Evolutionary conservation across 2,888 invertebrate genomes (phyloP).

Genomic region (Dusona sp.): DNA sequence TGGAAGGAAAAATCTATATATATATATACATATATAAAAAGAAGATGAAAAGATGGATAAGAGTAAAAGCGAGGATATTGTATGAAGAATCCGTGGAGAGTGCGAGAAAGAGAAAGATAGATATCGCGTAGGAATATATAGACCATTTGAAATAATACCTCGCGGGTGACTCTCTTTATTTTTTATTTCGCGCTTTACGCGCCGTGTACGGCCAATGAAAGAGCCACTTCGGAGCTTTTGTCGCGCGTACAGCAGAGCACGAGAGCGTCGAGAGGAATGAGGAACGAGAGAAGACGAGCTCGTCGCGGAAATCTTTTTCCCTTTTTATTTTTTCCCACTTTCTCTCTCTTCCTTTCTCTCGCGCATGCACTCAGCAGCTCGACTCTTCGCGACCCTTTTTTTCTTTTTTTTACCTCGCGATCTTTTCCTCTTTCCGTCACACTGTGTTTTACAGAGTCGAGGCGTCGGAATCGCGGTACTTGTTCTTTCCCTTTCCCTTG

Average conservation of each 20-base stretch:
- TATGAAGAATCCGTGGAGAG: slow-evolving; percentile 55
- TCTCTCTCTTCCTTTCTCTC: slow-evolving; percentile 3
- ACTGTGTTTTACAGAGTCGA: slow-evolving; percentile 23
- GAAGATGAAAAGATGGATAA: slow-evolving; percentile 58
- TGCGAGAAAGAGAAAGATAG: slow-evolving; percentile 42
- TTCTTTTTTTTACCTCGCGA: slow-evolving; percentile 25
- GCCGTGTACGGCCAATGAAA: slow-evolving; percentile 78
- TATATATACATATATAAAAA: slow-evolving; percentile 4
- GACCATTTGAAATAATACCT: slow-evolving; percentile 71
- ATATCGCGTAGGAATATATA: slow-evolving; percentile 29
- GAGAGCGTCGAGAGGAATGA: slow-evolving; percentile 29
- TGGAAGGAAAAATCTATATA: slow-evolving; percentile 24
- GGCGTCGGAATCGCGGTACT: slow-evolving; percentile 58
- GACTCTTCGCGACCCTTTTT: slow-evolving; percentile 52
- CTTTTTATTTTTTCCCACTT: slow-evolving; percentile 40
- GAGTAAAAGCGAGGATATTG: slow-evolving; percentile 55
- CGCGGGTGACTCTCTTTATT: slow-evolving; percentile 71
- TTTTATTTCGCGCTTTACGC: slow-evolving; percentile 79
- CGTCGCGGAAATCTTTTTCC: slow-evolving; percentile 53
- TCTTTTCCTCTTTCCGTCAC: slow-evolving; percentile 36
- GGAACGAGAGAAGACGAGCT: slow-evolving; percentile 53
- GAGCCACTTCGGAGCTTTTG: slow-evolving; percentile 81
- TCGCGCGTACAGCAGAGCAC: slow-evolving; percentile 68
- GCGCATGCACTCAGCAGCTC: slow-evolving; percentile 9
- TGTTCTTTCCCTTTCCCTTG: slow-evolving; percentile 28